Conservation (phyloP, 2,888 invertebrate species). For the Perithous albicinctus region DNA sequence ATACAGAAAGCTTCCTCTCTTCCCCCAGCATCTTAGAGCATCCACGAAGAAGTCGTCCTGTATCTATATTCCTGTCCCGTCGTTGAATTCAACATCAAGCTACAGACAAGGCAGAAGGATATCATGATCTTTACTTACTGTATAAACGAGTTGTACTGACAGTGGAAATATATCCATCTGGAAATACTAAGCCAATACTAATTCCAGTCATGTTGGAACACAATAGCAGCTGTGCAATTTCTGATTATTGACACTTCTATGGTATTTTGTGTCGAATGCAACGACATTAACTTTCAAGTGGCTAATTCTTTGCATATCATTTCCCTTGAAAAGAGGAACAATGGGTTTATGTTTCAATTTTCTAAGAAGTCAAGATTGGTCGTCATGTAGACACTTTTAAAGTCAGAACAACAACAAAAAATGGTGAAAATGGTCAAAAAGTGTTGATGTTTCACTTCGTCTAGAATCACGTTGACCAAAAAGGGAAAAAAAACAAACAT, state of each 20-base stretch:
- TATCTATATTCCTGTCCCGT: background rate
- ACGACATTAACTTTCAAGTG: too few relatives aligned
- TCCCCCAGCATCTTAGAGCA: background rate
- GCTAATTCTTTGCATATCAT: background rate
- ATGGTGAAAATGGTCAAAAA: too few relatives aligned
- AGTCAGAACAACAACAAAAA: too few relatives aligned
- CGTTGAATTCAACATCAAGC: constrained; percentile 14
- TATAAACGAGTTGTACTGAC: background rate
- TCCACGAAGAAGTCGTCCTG: background rate
- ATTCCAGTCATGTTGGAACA: background rate
- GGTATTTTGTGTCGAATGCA: too few relatives aligned
- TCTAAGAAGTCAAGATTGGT: too few relatives aligned
- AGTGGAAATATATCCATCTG: background rate
- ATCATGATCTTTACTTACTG: background rate
- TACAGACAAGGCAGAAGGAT: constrained; percentile 2
- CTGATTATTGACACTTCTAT: constrained; percentile 1
- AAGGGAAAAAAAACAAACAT: constrained; percentile 1
- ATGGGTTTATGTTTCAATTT: background rate
- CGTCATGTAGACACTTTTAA: too few relatives aligned
- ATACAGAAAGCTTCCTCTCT: constrained; percentile 20
- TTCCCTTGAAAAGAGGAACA: background rate
- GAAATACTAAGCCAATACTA: background rate
- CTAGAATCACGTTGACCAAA: background rate
- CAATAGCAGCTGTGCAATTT: background rate
- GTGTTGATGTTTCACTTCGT: background rate